phyloP scores from a whole-genome alignment of 2,888 invertebrate genomes.

The Caenorhabditis sp. region DNA sequence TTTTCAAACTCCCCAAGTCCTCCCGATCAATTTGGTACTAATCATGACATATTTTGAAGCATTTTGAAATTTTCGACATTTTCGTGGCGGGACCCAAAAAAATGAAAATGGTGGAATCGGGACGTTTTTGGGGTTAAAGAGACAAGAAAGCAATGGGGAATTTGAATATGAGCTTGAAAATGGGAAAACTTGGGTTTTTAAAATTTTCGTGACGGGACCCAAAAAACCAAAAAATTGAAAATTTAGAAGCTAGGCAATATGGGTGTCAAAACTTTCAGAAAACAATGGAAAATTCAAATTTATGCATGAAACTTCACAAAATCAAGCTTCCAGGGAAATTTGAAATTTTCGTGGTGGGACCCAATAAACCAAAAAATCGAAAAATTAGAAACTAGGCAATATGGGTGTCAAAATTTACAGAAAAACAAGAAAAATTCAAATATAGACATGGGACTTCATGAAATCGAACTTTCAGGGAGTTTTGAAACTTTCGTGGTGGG shows the following conservation, averaged over 20 bases:
- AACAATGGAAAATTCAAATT: no score
- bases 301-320: no score
- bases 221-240: not conserved
- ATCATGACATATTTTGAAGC: not conserved
- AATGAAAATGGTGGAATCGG: not conserved
- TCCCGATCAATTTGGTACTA: no score
- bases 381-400: no score
- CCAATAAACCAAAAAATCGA: no score
- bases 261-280: no score
- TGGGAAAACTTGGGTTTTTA: not conserved
- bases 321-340: not conserved
- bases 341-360: not conserved
- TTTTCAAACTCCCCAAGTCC: not conserved
- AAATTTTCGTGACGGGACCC: not conserved
- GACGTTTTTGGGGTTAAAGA: not conserved
- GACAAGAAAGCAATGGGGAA: not conserved
- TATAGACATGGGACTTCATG: no score
- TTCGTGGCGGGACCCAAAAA: slow-evolving; percentile 7
- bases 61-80: not conserved
- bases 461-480: no score
- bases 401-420: no score
- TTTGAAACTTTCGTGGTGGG: no score
- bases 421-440: no score
- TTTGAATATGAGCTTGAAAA: not conserved
- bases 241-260: not conserved